Evolutionary conservation across 92 coral and sea anemone genomes (phyloP).

Genomic region (Galaxea fascicularis): DNA sequence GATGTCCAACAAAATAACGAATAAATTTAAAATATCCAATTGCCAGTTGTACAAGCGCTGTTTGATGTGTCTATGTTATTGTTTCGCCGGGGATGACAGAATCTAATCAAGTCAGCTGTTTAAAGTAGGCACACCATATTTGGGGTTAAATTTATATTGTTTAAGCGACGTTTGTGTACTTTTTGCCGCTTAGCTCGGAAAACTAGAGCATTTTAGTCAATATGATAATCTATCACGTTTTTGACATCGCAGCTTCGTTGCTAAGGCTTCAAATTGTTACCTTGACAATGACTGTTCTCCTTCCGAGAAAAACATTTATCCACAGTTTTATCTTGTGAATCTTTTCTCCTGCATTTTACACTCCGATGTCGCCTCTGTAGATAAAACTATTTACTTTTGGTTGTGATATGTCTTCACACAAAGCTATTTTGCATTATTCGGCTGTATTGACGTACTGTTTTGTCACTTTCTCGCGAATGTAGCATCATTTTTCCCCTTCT

Average conservation of each 20-base stretch:
- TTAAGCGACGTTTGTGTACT: neutral
- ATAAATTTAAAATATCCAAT: neutral
- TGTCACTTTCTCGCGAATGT: neutral
- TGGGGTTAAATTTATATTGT: neutral
- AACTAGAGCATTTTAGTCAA: neutral
- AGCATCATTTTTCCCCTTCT: neutral
- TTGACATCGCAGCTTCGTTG: conserved; percentile 1
- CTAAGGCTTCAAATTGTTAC: neutral
- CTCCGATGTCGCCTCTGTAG: neutral
- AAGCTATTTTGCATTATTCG: neutral
- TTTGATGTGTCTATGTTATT: neutral
- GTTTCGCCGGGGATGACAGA: neutral
- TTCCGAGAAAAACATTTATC: neutral
- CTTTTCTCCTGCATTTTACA: neutral
- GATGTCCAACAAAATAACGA: neutral
- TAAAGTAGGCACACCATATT: conserved; percentile 17
- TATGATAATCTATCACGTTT: conserved; percentile 27
- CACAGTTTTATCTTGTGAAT: neutral
- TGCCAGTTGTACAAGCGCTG: neutral
- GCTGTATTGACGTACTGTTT: neutral
- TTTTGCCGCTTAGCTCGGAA: neutral
- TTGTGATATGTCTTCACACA: neutral
- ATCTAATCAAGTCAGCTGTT: conserved; percentile 36
- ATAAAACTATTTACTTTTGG: neutral
- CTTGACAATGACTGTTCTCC: neutral